Base-by-base conservation (phyloP, 2,113 vertebrate species). In the Dermatemys mawii region DNA sequence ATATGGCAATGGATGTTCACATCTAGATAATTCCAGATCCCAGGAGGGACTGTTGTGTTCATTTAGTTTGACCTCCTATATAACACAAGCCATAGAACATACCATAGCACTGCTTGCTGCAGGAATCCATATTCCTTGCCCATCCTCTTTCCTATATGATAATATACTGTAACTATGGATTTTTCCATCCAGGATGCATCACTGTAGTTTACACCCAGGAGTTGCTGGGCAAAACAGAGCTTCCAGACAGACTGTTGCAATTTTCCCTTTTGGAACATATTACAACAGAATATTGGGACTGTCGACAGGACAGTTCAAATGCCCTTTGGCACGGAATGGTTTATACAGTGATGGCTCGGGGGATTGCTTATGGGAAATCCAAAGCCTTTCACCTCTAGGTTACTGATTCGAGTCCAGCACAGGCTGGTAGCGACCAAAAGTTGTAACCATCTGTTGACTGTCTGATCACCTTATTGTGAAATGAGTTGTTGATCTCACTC, bases 201-300 rank as follows among this genome's bases (percentile, higher is more conserved):
- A 81, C 75, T 82, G 78, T 14, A 85, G 50, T 76, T 83, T n/a
- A 78, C 14, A 60, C 84, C 79, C 78, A 76, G 90, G 57, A 89
- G 27, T 7, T 32, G 5, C 83, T 94, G 92, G 83, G 92, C 44
- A 96, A 92, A 78, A 81, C 41, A 75, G 89, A 93, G 54, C 81
- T 80, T 91, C 81, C 90, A 90, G 91, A 90, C 63, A 89, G 21
- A 50, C 78, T 98, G 95, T 96, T 89, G 96, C 87, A 98, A 97
- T 95, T 88, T 88, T 84, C 87, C 60, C 53, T 94, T 96, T 96
- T 92, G 70, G 94, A 63, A 87, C 49, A 4, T 24, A 93, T 98
- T 98, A 93, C 96, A 83, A 95, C 93, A 98, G 60, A 89, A 78
- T 16, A 3, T 76, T 84, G 55, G 83, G 94, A 84, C 63, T 11